Base-by-base conservation (phyloP, 2,888 invertebrate species). In the Xylocampa areola region DNA sequence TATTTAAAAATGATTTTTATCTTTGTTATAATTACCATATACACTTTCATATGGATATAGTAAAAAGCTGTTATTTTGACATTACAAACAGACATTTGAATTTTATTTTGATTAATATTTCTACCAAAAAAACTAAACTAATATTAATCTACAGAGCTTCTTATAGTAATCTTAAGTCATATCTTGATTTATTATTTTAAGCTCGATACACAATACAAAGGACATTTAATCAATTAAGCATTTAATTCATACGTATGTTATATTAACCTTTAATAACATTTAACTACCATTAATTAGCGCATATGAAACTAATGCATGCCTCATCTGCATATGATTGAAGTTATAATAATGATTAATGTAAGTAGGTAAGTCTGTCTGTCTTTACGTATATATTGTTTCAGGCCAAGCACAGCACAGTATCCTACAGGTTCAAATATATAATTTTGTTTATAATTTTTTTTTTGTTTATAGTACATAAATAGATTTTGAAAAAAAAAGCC, bases 211-310 rank as follows among this genome's bases (percentile, higher is more conserved):
- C 19, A n/a, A 36, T 5, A n/a, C n/a, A 30, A 39, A 52, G 41
- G 33, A 63, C 32, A 19, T 10, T 16, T 47, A 37, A 64, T 64
- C 45, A 63, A 64, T 64, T 41, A 43, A 29, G 1, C 37, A 16
- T 52, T 23, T 59, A 48, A 29, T 54, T 36, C 41, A 25, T 49
- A 44, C 11, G 30, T 45, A 16, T 45, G 48, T 45, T 29, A 36
- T 19, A 45, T 39, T 48, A 48, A 63, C 41, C 33, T 64, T 69
- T 32, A 23, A 30, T 35, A 41, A 23, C 17, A 43, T 32, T n/a
- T 23, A 21, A 11, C 13, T 17, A 45, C 25, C 37, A 64, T 64
- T 37, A 47, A 53, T 63, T 47, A 53, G 17, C 36, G 16, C 10
- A 19, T 35, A 25, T 21, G 30, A 32, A 29, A 47, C 33, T 33